A percentile compares a stretch with the other conserved stretches of the same genome.
Conservation (phyloP, 2,888 invertebrate species). For the Branchipolynoe longqiensis region DNA sequence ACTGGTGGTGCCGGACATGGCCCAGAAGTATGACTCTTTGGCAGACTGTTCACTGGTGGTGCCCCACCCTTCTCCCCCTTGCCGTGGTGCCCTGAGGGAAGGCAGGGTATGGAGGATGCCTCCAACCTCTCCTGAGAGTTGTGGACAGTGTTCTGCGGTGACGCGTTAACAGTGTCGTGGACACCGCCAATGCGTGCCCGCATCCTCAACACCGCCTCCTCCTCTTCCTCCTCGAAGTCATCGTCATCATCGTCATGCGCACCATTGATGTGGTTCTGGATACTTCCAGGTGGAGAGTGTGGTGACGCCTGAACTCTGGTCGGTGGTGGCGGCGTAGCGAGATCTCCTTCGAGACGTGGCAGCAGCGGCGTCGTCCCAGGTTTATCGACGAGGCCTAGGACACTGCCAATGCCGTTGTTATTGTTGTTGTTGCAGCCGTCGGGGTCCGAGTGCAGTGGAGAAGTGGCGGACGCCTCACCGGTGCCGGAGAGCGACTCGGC, state of each 20-base stretch:
- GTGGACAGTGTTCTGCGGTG: not conserved
- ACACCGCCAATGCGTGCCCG: not conserved
- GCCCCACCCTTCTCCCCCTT: not conserved
- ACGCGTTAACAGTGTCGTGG: conserved; percentile 28
- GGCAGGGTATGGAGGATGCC: not conserved
- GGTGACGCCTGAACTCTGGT: not conserved
- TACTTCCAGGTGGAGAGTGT: conserved; percentile 9
- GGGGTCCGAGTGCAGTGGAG: conserved; percentile 20
- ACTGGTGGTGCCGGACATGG: conserved; percentile 12
- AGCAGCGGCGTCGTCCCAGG: not conserved
- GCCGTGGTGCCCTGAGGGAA: not conserved
- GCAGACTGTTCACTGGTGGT: not conserved
- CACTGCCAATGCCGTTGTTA: conserved; percentile 29
- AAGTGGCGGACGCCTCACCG: not conserved
- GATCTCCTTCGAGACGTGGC: not conserved
- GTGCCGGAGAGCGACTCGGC: conserved; percentile 47
- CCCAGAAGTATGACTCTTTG: not conserved
- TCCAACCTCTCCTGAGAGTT: not conserved
- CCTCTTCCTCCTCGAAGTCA: not conserved
- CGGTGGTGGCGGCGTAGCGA: conserved; percentile 34
- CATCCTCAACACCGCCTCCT: not conserved
- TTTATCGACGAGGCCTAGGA: conserved; percentile 25
- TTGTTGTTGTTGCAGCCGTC: conserved; percentile 48
- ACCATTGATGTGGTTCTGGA: conserved; percentile 58
- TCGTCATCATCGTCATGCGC: conserved; percentile 41